These are phyloP conservation scores for Plutomurus gul DNA, from an alignment of 1,140 invertebrate species.

Conservation along the genomic window DNA sequence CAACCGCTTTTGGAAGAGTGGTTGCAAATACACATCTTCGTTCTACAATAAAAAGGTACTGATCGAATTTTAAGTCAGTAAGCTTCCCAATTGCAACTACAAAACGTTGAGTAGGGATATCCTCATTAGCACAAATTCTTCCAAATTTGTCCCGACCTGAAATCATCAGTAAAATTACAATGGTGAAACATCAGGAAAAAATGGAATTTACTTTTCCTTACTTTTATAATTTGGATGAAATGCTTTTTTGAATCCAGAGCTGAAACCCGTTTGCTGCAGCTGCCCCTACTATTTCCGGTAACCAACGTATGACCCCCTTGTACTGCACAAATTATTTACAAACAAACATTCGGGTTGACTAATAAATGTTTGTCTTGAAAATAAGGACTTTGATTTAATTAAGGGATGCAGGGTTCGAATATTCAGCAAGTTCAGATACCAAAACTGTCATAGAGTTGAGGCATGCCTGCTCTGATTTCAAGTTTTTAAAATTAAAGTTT, in stretches of 20 bases:
- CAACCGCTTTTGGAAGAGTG: background rate
- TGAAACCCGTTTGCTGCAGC: background rate
- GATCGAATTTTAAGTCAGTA: background rate
- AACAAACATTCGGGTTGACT: no score
- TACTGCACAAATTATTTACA: no score
- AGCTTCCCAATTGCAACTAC: background rate
- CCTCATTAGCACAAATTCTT: background rate
- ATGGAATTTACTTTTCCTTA: background rate
- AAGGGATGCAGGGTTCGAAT: no score
- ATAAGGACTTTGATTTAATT: no score
- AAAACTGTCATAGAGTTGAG: no score
- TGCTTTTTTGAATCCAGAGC: background rate
- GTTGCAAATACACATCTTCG: background rate
- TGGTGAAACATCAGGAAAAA: no score
- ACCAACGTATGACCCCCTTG: background rate
- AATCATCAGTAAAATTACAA: no score
- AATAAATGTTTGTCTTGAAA: no score
- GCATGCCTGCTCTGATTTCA: no score
- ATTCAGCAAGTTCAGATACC: no score
- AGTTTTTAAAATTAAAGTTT: no score
- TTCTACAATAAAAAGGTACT: background rate
- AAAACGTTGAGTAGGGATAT: background rate
- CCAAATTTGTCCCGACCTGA: background rate
- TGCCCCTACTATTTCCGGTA: background rate
- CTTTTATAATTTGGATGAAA: background rate